Base-by-base conservation (phyloP, 2,888 invertebrate species). In the Acanthosepion esculentum region DNA sequence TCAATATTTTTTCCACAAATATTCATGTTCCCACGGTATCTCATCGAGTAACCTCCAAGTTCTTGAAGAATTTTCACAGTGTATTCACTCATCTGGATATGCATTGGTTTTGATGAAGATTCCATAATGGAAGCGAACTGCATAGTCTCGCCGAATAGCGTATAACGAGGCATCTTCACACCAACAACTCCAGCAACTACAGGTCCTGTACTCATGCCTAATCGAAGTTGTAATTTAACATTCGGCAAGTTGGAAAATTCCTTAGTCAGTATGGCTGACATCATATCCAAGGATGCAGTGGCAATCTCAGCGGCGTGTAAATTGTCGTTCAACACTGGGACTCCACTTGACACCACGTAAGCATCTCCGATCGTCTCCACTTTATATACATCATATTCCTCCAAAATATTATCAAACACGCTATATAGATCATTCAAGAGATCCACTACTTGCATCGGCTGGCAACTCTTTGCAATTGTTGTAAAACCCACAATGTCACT, bases 401-500 rank as follows among this genome's bases (percentile, higher is more conserved):
- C 95, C n/a, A 97, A 95, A 95, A 96, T 96, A 29, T 96, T 95
- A 95, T 97, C 97, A 95, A 96, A 97, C 15, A 96, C 96, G 26
- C 96, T 96, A 94, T 96, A 97, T n/a, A 97, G 95, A 94, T 96
- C 96, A 94, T 96, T 96, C 48, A 97, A 96, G 78, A 97, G 95
- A 92, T 96, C 96, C 4, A 97, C 96, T 55, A 97, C 96, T 95
- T 97, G 96, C 94, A 97, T 95, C 26, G 97, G 96, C 0, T 96
- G 95, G 92, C 96, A 96, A 94, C 95, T 95, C 64, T 96, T 95
- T 20, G 96, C 96, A 48, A 97, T 96, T 20, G 95, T 96, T 50
- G 96, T 97, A 94, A 97, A 97, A 48, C 96, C 96, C 12, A 97
- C 96, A 95, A 97, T 96, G 95, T 97, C 97, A 95, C 96, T 96